These are phyloP conservation scores for Miichthys miiuy DNA, from an alignment of 2,797 vertebrate species.

Conservation along the genomic window DNA sequence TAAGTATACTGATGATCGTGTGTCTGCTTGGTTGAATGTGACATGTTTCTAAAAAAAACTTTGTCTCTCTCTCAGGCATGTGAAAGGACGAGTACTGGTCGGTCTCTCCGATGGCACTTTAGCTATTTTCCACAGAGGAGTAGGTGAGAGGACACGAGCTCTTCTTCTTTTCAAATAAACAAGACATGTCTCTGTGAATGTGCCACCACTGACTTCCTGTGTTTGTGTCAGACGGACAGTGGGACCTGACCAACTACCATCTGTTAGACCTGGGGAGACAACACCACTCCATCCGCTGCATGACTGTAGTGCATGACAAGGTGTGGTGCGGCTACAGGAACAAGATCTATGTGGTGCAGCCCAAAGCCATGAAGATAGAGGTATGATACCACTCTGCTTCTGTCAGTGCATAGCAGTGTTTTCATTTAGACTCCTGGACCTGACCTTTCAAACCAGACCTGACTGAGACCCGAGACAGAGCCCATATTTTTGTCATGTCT, in stretches of 20 bases:
- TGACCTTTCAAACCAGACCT: background rate
- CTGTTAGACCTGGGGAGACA: conserved; percentile 94
- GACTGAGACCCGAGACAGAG: background rate
- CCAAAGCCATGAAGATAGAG: conserved; percentile 99
- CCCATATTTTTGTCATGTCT: background rate
- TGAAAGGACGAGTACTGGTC: conserved; percentile 97
- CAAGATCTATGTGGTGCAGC: conserved; percentile 97
- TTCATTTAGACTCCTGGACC: background rate
- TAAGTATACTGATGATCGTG: conserved; percentile 81
- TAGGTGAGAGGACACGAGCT: conserved; percentile 84
- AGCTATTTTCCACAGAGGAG: conserved; percentile 96
- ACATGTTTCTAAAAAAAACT: background rate
- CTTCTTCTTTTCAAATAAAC: background rate
- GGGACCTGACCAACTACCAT: conserved; percentile 98
- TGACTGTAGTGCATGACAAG: conserved; percentile 97
- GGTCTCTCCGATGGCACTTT: conserved; percentile 95
- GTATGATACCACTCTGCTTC: conserved; percentile 65
- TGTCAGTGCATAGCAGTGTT: no score
- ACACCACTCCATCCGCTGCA: conserved; percentile 96
- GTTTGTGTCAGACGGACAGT: conserved; percentile 92
- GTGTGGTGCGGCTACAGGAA: conserved; percentile 99
- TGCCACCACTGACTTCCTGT: background rate
- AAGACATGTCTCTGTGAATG: background rate
- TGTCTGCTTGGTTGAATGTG: background rate
- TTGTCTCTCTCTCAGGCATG: conserved; percentile 86